Conservation (phyloP, 1,140 invertebrate genomes). For the Zelostemma sp. region DNA sequence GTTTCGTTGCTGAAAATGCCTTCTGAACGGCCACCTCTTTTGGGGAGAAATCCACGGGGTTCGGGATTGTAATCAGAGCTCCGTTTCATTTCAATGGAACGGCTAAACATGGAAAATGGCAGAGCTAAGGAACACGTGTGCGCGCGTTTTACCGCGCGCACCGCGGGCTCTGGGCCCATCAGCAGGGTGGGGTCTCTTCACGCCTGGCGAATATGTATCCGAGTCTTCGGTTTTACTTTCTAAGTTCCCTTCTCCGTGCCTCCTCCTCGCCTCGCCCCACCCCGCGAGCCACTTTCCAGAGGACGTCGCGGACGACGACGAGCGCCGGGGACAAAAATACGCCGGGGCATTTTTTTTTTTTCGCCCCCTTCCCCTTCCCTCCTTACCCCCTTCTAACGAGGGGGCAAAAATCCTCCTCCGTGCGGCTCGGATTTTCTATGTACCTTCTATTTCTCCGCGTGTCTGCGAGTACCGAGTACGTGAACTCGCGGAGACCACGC, state of each 20-base stretch:
- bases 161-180: conserved; percentile 35
- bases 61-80: conserved; percentile 10
- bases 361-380: conserved; percentile 3
- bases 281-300: conserved; percentile 37
- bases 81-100: conserved; percentile 25
- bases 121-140: conserved; percentile 34
- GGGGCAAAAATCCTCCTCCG: conserved; percentile 6
- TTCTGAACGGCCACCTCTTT: not conserved
- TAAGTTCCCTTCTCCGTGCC: conserved; percentile 41
- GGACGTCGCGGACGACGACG: conserved; percentile 37
- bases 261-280: conserved; percentile 12
- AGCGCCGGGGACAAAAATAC: conserved; percentile 39
- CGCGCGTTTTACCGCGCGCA: conserved; percentile 1
- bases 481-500: conserved; percentile 45
- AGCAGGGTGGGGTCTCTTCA: conserved; percentile 52
- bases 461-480: conserved; percentile 3
- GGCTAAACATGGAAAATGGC: conserved; percentile 41
- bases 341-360: conserved; percentile 32
- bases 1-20: not conserved
- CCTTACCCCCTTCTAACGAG: not conserved
- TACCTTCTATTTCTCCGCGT: conserved; percentile 36
- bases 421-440: conserved; percentile 24
- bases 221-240: conserved; percentile 49
- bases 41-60: conserved; percentile 22
- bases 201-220: conserved; percentile 38